A percentile compares a stretch with the other conserved stretches of the same genome.
Evolutionary conservation across 2,797 vertebrate species (phyloP).

Genomic region (Thamnophis elegans): DNA sequence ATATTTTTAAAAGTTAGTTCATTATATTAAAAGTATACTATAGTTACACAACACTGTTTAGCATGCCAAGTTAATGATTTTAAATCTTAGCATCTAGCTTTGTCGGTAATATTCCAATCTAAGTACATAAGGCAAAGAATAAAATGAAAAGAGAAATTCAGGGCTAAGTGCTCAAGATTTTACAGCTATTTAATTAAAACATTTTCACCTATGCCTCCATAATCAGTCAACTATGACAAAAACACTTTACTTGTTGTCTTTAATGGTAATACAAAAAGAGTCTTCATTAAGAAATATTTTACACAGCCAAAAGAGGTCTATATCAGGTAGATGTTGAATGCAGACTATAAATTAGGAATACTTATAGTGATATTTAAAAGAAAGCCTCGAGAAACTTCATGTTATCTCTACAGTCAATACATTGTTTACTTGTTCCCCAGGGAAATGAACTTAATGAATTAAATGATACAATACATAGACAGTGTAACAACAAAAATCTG

Average conservation of each 20-base stretch:
- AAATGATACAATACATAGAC: slow-evolving; percentile 45
- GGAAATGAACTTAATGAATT: slow-evolving; percentile 55
- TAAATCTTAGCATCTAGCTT: slow-evolving; percentile 12
- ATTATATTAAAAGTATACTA: background rate
- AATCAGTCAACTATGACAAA: background rate
- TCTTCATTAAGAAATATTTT: background rate
- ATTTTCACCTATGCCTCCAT: slow-evolving; percentile 10
- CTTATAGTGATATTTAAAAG: slow-evolving; percentile 61
- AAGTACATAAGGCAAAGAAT: background rate
- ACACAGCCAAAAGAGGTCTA: background rate
- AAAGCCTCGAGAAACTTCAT: slow-evolving; percentile 68
- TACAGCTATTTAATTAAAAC: slow-evolving; percentile 7
- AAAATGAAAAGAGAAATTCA: background rate
- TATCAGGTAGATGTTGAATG: background rate
- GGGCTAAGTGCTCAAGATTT: background rate
- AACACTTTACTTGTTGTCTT: slow-evolving; percentile 7
- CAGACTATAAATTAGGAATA: slow-evolving; percentile 13
- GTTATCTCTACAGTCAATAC: slow-evolving; percentile 64
- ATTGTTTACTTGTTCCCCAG: slow-evolving; percentile 40
- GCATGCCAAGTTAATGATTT: background rate
- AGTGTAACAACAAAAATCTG: slow-evolving; percentile 44
- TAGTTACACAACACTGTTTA: background rate
- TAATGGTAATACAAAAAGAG: slow-evolving; percentile 1
- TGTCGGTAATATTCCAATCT: slow-evolving; percentile 11
- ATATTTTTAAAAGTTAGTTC: background rate